Base-by-base conservation (phyloP, 2,888 invertebrate genomes). In the Lapara coniferarum region DNA sequence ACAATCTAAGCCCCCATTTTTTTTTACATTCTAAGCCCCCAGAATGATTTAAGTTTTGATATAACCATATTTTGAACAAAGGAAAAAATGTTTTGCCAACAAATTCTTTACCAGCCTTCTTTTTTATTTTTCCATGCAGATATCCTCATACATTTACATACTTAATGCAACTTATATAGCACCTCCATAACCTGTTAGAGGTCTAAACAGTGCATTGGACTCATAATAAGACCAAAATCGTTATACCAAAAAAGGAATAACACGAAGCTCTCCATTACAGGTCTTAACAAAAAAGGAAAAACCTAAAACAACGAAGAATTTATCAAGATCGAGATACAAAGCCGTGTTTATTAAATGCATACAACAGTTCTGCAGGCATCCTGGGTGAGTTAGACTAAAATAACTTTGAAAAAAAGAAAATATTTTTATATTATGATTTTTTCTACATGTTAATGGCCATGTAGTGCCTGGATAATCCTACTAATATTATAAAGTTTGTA, bases 261-360 rank as follows among this genome's bases (percentile, higher is more conserved):
- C 10, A 3, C 37, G 25, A 37, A 49, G 19, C n/a, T 13, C 66
- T 8, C 56, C 69, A 30, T 85, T 87, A 6, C 85, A 94, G 94
- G 85, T 92, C 55, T 81, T 94, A 71, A 94, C 93, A 44, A 85
- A 85, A 75, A 87, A 88, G 72, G 89, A 90, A 5, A 85, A 84
- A 67, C 77, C 78, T 68, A 82, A 82, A 73, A 84, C 87, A 56
- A 78, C 80, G 55, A 85, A 82, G 70, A 85, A 86, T 66, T 83
- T 85, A 78, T 77, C 85, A 0, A 88, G 86, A 70, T 86, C 87
- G 0, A 80, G 87, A 81, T 94, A 85, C 75, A 95, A 95, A 79
- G 97, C 97, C 0, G 93, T 97, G 44, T 94, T 96, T 82, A 94
- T 95, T 30, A 97, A 97, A 84, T 96, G 96, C 79, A 90, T 95